Evolutionary conservation across 2,797 vertebrate genomes (phyloP).

Genomic region (Gymnodraco acuticeps): DNA sequence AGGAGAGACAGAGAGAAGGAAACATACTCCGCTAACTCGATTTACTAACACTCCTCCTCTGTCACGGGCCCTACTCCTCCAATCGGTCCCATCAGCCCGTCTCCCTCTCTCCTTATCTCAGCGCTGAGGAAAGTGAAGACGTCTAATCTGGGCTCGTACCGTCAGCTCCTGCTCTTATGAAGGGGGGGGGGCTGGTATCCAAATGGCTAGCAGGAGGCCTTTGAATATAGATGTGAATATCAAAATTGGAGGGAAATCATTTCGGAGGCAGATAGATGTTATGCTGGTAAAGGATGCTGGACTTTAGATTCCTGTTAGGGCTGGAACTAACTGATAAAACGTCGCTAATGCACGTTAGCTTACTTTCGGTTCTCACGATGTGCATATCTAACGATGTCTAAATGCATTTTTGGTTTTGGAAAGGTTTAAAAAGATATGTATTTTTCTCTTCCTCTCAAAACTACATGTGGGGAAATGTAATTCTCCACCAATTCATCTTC

Average conservation of each 20-base stretch:
- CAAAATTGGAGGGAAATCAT: conserved; percentile 9
- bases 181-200: background rate
- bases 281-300: background rate
- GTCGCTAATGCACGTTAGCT: background rate
- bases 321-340: background rate
- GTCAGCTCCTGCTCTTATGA: conserved; percentile 19
- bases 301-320: background rate
- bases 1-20: conserved; percentile 2
- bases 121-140: conserved; percentile 13
- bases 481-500: too few relatives aligned
- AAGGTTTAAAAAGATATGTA: too few relatives aligned
- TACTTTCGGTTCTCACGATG: too few relatives aligned
- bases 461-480: too few relatives aligned
- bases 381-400: too few relatives aligned
- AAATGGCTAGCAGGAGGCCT: conserved; percentile 2
- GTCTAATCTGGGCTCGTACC: conserved; percentile 16
- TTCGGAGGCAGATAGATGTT: background rate
- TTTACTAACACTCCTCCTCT: conserved; percentile 52
- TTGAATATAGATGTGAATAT: conserved; percentile 15
- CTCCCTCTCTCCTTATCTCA: conserved; percentile 44
- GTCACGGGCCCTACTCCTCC: conserved; percentile 52
- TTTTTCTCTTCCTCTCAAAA: too few relatives aligned
- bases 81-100: conserved; percentile 34
- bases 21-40: conserved; percentile 43
- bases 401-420: too few relatives aligned